A percentile compares a stretch with the other conserved stretches of the same genome.
Evolutionary conservation across 1,140 invertebrate genomes (phyloP).

Genomic region (Hypsibius dujardini): DNA sequence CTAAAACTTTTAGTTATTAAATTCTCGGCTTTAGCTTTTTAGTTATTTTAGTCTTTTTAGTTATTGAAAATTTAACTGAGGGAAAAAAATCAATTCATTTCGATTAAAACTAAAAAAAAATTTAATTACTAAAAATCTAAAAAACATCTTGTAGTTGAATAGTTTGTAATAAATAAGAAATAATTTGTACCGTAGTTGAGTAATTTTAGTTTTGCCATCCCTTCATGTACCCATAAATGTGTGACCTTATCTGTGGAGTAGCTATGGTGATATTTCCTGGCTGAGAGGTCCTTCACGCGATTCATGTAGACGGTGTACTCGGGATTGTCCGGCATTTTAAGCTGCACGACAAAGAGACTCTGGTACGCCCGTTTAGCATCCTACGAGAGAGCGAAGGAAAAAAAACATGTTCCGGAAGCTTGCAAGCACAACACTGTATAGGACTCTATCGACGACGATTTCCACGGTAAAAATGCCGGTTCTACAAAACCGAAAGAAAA

Average conservation of each 20-base stretch:
- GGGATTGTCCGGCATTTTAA: background rate
- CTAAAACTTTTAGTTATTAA: too few species aligned
- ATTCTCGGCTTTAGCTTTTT: too few species aligned
- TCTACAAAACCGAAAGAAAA: too few species aligned
- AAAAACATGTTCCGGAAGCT: background rate
- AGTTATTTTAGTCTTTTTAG: too few species aligned
- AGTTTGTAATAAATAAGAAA: background rate
- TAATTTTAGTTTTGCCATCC: too few species aligned
- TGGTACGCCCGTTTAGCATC: background rate
- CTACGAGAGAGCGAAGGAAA: too few species aligned
- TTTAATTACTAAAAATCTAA: too few species aligned
- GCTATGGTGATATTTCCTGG: slow-evolving; percentile 5
- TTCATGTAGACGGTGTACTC: background rate
- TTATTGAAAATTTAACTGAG: too few species aligned
- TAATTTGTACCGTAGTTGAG: background rate
- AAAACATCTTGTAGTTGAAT: background rate
- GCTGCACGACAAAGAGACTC: background rate
- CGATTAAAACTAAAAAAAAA: too few species aligned
- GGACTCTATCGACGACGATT: too few species aligned
- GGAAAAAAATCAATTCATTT: too few species aligned
- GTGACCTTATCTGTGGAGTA: background rate
- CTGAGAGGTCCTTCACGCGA: background rate
- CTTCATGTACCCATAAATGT: background rate
- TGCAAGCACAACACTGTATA: background rate
- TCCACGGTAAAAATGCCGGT: too few species aligned